phyloP scores from a whole-genome alignment of 1,140 invertebrate species.

The Saccostrea glomerata region DNA sequence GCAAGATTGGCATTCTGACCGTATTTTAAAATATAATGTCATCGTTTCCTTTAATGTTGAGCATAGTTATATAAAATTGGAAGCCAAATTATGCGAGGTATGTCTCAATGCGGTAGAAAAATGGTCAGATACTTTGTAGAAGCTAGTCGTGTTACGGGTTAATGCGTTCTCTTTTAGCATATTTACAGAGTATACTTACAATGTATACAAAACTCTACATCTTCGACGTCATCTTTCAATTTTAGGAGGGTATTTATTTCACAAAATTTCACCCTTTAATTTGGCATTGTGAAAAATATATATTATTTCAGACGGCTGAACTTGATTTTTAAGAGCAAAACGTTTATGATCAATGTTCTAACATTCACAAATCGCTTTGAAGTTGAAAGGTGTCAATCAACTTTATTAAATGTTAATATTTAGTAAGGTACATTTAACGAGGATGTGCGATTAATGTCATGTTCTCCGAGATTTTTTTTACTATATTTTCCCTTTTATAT shows the following conservation, averaged over 20 bases:
- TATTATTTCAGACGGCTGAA: background rate
- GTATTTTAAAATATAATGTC: conserved; percentile 11
- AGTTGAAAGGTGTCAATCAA: conserved; percentile 1
- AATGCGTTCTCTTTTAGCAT: background rate
- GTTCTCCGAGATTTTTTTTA: background rate
- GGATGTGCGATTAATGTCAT: background rate
- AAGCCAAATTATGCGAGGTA: conserved; percentile 17
- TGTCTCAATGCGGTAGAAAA: background rate
- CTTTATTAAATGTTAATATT: background rate
- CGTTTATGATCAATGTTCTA: background rate
- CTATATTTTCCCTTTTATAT: background rate
- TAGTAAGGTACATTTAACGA: background rate
- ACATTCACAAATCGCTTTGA: background rate
- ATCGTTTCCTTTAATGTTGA: conserved; percentile 22
- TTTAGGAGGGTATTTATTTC: background rate
- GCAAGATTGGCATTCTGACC: conserved; percentile 2
- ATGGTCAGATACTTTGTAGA: background rate
- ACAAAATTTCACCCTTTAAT: background rate
- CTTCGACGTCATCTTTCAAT: background rate
- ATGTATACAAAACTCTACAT: background rate
- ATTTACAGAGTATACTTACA: background rate
- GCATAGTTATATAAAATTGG: background rate
- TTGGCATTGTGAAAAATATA: background rate
- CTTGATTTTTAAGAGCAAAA: background rate
- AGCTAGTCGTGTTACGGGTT: background rate